phyloP scores from a whole-genome alignment of 1,140 invertebrate species.

The Megalonaias nervosa region DNA sequence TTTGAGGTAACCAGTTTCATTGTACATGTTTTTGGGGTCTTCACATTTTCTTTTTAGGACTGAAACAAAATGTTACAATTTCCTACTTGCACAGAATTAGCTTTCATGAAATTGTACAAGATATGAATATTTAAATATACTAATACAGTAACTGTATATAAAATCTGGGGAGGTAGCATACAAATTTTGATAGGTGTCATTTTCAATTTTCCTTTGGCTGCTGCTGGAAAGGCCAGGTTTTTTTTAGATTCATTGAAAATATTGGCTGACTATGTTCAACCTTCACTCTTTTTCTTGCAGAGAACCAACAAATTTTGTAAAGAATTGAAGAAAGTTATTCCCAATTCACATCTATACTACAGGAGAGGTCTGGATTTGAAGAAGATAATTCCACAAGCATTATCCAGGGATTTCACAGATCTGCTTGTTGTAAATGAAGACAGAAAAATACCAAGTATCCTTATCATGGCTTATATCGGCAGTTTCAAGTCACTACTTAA shows the following conservation, averaged over 20 bases:
- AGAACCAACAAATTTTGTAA: slow-evolving; percentile 94
- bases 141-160: neutral
- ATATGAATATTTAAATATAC: neutral
- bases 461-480: slow-evolving; percentile 23
- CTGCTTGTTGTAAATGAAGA: slow-evolving; percentile 96
- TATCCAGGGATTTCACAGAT: slow-evolving; percentile 87
- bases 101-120: neutral
- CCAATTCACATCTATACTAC: slow-evolving; percentile 87
- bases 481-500: too few relatives aligned
- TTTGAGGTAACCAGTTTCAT: too few relatives aligned
- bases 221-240: neutral
- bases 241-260: neutral
- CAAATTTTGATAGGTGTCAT: neutral
- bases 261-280: neutral
- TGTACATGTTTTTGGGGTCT: too few relatives aligned
- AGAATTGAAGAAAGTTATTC: slow-evolving; percentile 91
- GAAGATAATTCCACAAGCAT: slow-evolving; percentile 89
- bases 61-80: too few relatives aligned
- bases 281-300: slow-evolving; percentile 66
- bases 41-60: too few relatives aligned
- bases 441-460: slow-evolving; percentile 86
- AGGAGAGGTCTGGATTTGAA: slow-evolving; percentile 91
- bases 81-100: too few relatives aligned
- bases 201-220: neutral
- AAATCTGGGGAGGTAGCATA: neutral